Evolutionary conservation across 2,888 invertebrate species (phyloP), one percentile per base, ranked within the genome.

Genomic region (Drosophila yooni): DNA sequence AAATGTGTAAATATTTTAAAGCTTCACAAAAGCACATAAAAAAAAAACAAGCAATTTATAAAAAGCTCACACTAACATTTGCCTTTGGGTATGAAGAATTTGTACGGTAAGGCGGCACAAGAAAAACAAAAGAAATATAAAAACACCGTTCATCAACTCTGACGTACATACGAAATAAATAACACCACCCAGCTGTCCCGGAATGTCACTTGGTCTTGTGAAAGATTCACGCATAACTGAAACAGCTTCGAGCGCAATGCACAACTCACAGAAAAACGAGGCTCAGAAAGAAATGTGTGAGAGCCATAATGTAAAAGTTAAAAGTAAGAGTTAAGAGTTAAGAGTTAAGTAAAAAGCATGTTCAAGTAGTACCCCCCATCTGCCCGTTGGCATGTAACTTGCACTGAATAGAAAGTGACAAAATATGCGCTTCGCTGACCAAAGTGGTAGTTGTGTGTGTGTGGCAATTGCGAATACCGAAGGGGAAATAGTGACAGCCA

Each of bases 221-320:
- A 91, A 91, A 91, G 91, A 91, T 84, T 83, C 82, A 83, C 84
- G 90, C 88, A 79, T 89, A 81, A 91, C 91, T 91, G 90, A 91
- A 82, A 75, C 63, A 68, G 70, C 65, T 54, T 60, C 60, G 57
- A 66, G 68, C 63, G 65, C 60, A 65, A 43, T 59, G 56, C 58
- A 43, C 70, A 53, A 64, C 59, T 21, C 63, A 40, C 64, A 70
- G 65, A 38, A 8, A 13, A 27, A 8, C 29, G 29, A 40, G n/a
- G 34, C 21, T 61, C 54, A 56, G 36, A 59, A 21, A 59, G 43
- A 69, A 61, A 69, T 64, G 48, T 46, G 69, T 60, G 48, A 25
- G 40, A 63, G 59, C 52, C 59, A 50, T 21, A 66, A 72, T 72
- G 73, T 64, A 63, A 59, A 75, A 65, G 58, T 65, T 67, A 62